Percentiles rank a stretch among this genome's conserved stretches.
Conservation (phyloP, 2,113 vertebrate genomes). For the Aphelocoma coerulescens region DNA sequence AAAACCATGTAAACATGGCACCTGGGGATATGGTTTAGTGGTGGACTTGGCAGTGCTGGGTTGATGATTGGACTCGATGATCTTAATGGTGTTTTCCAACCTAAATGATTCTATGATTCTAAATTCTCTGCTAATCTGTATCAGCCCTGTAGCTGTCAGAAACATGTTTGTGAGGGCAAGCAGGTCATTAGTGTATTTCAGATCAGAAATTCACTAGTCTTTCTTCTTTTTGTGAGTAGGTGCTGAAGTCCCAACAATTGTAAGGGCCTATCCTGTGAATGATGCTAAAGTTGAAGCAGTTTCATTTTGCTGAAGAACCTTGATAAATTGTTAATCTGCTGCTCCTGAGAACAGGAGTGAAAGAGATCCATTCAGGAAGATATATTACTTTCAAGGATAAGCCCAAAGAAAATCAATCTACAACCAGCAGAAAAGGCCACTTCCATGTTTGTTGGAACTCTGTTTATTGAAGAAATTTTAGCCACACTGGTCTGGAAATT, state of each 20-base stretch:
- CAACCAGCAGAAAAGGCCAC: background rate
- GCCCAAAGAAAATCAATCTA: background rate
- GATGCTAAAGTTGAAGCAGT: background rate
- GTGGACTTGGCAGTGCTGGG: background rate
- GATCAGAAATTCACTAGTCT: background rate
- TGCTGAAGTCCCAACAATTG: background rate
- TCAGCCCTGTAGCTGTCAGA: background rate
- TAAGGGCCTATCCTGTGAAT: background rate
- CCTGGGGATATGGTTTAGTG: too few species aligned
- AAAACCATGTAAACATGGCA: background rate
- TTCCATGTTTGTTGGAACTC: background rate
- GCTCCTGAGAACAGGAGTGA: background rate
- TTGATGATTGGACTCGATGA: background rate
- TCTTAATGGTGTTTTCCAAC: background rate
- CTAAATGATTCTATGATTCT: background rate
- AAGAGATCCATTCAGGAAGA: background rate
- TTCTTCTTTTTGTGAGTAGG: background rate
- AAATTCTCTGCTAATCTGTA: background rate
- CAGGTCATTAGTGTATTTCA: background rate
- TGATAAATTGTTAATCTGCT: background rate
- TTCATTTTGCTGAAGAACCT: background rate
- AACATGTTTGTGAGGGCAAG: background rate
- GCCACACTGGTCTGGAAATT: background rate
- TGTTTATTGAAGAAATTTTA: background rate
- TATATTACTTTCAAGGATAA: background rate